Evolutionary conservation across 2,888 invertebrate species (phyloP).

Genomic region (Limnephilus rhombicus): DNA sequence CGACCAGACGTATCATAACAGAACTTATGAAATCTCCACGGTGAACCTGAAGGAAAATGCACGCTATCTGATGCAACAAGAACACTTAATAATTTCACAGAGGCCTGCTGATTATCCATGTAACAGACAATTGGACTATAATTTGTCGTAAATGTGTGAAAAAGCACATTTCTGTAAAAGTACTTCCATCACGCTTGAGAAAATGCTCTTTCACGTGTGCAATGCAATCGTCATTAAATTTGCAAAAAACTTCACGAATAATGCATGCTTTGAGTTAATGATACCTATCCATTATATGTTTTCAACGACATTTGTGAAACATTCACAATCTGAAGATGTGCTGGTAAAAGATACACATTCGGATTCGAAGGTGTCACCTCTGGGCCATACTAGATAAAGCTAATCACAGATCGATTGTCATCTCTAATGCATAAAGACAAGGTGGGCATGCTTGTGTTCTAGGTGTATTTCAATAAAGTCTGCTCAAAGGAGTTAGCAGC

Average conservation of each 20-base stretch:
- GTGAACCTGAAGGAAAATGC: neutral
- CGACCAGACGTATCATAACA: neutral
- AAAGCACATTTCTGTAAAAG: neutral
- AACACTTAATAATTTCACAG: neutral
- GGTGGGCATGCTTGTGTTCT: too few relatives aligned
- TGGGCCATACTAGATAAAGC: too few relatives aligned
- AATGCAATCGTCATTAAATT: neutral
- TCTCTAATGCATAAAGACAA: too few relatives aligned
- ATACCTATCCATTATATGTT: neutral
- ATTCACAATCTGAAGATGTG: neutral
- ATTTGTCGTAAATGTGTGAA: conserved; percentile 1
- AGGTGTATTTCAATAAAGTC: too few relatives aligned
- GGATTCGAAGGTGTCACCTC: too few relatives aligned
- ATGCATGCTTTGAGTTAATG: neutral
- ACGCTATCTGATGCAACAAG: neutral
- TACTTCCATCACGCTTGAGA: neutral
- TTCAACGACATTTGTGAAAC: neutral
- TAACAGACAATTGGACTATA: neutral
- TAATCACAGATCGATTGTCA: too few relatives aligned
- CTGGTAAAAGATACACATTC: neutral
- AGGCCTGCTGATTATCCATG: neutral
- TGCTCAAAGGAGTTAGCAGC: too few relatives aligned
- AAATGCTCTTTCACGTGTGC: neutral
- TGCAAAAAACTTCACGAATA: neutral
- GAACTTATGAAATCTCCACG: neutral